Base-by-base conservation (phyloP, 1,140 invertebrate genomes). In the Charaxes varanes region DNA sequence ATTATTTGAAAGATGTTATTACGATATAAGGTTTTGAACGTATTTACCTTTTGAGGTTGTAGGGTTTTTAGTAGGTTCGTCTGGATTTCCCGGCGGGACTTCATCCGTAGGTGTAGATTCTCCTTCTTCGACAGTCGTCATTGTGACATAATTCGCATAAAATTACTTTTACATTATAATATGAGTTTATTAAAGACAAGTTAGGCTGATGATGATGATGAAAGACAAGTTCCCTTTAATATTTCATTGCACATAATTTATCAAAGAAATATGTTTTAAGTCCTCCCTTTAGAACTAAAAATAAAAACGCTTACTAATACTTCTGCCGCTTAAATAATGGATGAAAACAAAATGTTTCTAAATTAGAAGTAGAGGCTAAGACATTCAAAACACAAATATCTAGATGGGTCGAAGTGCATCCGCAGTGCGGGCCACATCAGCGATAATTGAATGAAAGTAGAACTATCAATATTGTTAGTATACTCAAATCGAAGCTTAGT, bases 1-100 rank as follows among this genome's bases (percentile, higher is more conserved):
- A n/a, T n/a, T n/a, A n/a, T n/a, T n/a, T n/a, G n/a, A n/a, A n/a
- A n/a, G n/a, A n/a, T n/a, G n/a, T n/a, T n/a, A n/a, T n/a, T n/a
- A n/a, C n/a, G n/a, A n/a, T n/a, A n/a, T n/a, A n/a, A n/a, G n/a
- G n/a, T n/a, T n/a, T n/a, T n/a, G n/a, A n/a, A 17, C 10, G 19
- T 24, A 2, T 1, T 22, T 83, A 91, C 90, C 88, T 88, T 89
- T 90, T 34, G 91, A 85, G 28, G 87, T 83, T 48, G 84, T 83
- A 22, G 89, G 87, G 84, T 90, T 89, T 73, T 88, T 90, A 48
- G 87, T 87, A 43, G 91, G 85, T 68, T 89, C 88, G 32, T 89
- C 87, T 52, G 90, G 88, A 79, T 89, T 88, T 42, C 76, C 79
- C 21, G 52, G 34, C 24, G 86, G 64, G 15, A 77, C 67, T 13